Evolutionary conservation across 2,888 invertebrate species (phyloP), one percentile per base, ranked within the genome.

Genomic region (Tenthredo mesomela): DNA sequence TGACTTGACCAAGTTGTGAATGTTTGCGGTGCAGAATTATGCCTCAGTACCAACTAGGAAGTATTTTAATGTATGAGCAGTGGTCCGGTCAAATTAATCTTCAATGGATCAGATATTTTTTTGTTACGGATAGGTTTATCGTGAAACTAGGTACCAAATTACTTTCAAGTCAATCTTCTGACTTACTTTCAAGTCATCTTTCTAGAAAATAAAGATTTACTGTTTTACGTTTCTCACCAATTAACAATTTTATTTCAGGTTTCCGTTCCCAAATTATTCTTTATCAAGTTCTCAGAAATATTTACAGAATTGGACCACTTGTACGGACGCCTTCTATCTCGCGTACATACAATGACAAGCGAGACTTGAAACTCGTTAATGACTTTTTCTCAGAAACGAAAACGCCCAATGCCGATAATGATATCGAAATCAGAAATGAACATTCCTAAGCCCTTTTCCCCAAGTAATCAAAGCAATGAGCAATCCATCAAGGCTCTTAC

Each of bases 51-150:
- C 37, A 33, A 18, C 65, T 70, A 70, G 70, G n/a, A 70, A 70
- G 70, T 70, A 70, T 70, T 70, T 18, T 29, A 10, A 70, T n/a
- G 18, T 70, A 37, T 70, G 37, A 37, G 18, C 70, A 70, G 33
- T 70, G 70, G 37, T 70, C 33, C 70, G 37, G 12, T 70, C 37
- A 70, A 37, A 70, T 37, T 70, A 10, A 70, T 70, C 37, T 37
- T 70, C 37, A 12, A n/a, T 29, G 33, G n/a, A 33, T n/a, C 37
- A n/a, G 70, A 70, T 37, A 70, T 70, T 70, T 70, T 70, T 70
- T 18, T 5, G n/a, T n/a, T 37, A 37, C 37, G n/a, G n/a, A 70
- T n/a, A 70, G 18, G 37, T 37, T 70, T 29, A 9, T 70, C 21
- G 9, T 12, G 21, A 9, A 37, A 37, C n/a, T 70, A 37, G 29